Conservation (phyloP, 2,113 vertebrate species). For the Pontoporia blainvillei region DNA sequence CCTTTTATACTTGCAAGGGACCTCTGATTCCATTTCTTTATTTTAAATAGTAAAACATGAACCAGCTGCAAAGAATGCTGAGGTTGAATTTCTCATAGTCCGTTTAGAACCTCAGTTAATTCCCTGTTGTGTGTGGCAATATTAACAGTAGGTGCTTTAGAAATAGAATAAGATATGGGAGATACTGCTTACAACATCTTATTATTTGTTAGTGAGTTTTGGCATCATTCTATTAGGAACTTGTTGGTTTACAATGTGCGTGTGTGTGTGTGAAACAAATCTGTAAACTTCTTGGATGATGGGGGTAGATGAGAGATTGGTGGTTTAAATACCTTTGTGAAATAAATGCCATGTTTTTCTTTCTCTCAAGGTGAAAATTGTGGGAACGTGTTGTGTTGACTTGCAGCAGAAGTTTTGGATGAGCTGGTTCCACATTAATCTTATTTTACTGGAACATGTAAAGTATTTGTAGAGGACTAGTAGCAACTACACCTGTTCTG, state of each 20-base stretch:
- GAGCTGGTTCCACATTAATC: not conserved
- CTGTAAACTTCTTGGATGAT: not conserved
- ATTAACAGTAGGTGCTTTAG: not conserved
- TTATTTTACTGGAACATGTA: not conserved
- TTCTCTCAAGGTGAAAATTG: not conserved
- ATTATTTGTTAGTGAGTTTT: not conserved
- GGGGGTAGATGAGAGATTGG: not conserved
- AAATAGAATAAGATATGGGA: not conserved
- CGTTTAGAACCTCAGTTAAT: not conserved
- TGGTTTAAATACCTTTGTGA: not conserved
- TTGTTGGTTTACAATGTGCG: not conserved
- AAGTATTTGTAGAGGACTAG: not conserved
- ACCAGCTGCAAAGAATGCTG: not conserved
- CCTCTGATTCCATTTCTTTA: constrained; percentile 6
- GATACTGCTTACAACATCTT: not conserved
- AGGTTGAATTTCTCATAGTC: not conserved
- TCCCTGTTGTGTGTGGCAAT: not conserved
- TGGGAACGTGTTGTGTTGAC: not conserved
- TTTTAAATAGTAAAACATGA: constrained; percentile 28
- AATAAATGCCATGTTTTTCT: not conserved
- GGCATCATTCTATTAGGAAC: not conserved
- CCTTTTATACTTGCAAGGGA: not conserved
- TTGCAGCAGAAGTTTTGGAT: not conserved
- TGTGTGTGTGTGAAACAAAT: not conserved
- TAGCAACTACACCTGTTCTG: not conserved